Conservation (phyloP, 2,113 vertebrate species). For the Halichoerus grypus region DNA sequence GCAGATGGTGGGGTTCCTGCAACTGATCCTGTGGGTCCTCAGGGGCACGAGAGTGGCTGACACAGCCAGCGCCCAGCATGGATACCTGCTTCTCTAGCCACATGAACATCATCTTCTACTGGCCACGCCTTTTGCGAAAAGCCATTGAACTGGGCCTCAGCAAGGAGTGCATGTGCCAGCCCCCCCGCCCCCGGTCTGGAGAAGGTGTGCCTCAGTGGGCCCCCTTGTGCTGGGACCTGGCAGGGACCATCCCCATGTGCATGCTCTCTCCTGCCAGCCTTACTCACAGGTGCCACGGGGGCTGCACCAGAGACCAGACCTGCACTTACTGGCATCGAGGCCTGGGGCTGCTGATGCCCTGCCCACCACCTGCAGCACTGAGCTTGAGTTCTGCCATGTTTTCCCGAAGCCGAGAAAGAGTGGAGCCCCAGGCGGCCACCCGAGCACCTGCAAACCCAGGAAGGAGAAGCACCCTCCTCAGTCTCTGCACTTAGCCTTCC, state of each 20-base stretch:
- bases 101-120: background rate
- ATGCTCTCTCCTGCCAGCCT: background rate
- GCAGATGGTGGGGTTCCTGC: background rate
- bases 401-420: background rate
- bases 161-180: background rate
- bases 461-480: background rate
- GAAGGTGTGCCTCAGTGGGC: background rate
- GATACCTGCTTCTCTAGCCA: background rate
- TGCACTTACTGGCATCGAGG: fast-evolving
- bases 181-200: background rate
- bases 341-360: background rate
- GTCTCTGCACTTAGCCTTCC: background rate
- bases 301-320: background rate
- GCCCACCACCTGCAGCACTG: fast-evolving
- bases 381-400: background rate
- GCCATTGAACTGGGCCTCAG: background rate
- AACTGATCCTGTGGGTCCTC: background rate
- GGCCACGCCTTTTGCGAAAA: background rate
- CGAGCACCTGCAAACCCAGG: background rate
- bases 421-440: background rate
- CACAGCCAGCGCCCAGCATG: fast-evolving
- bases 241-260: background rate
- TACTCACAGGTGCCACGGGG: background rate
- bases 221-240: background rate
- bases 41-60: fast-evolving